Evolutionary conservation across 2,113 vertebrate genomes (phyloP).

Genomic region (Melanerpes aurifrons): DNA sequence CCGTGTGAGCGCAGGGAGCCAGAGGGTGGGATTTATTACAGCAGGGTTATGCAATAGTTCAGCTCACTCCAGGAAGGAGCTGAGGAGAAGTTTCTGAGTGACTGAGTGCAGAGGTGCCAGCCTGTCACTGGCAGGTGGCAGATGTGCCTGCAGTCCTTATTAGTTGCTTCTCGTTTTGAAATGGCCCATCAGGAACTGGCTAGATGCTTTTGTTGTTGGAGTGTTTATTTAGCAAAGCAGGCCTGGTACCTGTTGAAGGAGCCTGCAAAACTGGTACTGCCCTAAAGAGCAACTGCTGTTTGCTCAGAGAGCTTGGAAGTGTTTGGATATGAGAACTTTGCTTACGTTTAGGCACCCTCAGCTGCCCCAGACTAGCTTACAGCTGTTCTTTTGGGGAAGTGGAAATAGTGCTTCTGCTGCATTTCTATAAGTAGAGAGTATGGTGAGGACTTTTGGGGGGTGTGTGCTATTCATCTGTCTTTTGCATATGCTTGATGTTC

Average conservation of each 20-base stretch:
- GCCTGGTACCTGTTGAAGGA: constrained; percentile 15
- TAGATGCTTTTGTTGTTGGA: background rate
- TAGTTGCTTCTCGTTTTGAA: background rate
- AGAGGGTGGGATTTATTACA: background rate
- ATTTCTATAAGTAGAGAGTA: background rate
- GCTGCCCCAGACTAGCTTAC: background rate
- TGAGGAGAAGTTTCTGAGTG: background rate
- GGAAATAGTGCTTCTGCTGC: background rate
- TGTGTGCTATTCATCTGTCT: background rate
- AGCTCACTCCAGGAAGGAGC: background rate
- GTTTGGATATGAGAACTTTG: background rate
- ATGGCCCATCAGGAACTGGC: background rate
- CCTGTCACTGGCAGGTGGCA: background rate
- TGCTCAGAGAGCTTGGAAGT: background rate
- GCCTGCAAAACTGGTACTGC: background rate
- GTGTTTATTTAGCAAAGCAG: background rate
- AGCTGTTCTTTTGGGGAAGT: background rate
- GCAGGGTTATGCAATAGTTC: background rate
- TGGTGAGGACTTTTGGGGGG: background rate
- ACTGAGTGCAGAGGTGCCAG: background rate
- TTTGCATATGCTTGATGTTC: background rate
- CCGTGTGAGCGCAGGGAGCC: background rate
- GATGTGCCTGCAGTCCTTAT: background rate
- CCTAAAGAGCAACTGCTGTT: background rate
- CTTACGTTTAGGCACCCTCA: accelerated